Conservation (phyloP, 1,140 invertebrate species). For the Plodia interpunctella region DNA sequence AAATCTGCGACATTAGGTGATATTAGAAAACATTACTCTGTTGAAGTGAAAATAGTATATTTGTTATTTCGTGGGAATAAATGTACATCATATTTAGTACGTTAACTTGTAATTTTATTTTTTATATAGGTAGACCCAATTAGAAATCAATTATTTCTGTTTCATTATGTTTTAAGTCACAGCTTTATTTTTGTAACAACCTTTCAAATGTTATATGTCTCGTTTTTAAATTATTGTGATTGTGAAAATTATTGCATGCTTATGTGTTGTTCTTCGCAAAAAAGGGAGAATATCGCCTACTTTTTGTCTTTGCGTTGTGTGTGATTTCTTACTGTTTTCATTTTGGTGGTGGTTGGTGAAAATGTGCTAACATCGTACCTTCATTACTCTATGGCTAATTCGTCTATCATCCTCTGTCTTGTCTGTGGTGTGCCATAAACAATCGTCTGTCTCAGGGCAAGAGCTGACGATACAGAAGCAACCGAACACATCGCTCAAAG, state of each 20-base stretch:
- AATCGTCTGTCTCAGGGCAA: conserved; percentile 78
- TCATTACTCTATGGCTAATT: conserved; percentile 77
- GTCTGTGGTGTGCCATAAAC: conserved; percentile 9
- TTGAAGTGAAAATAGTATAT: too few species aligned
- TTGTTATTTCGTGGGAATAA: too few species aligned
- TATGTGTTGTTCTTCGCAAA: not conserved
- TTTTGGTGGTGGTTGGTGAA: conserved; percentile 76
- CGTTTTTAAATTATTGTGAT: not conserved
- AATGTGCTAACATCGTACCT: conserved; percentile 73
- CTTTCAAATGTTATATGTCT: not conserved
- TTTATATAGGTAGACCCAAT: not conserved
- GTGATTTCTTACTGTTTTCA: conserved; percentile 27
- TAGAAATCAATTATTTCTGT: conserved; percentile 2
- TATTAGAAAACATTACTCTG: too few species aligned
- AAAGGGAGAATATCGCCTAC: too few species aligned
- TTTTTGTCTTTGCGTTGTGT: not conserved
- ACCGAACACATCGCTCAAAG: conserved; percentile 93
- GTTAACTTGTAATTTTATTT: not conserved
- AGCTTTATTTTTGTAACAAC: not conserved
- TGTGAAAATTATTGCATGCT: not conserved
- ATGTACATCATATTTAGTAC: too few species aligned
- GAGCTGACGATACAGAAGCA: conserved; percentile 98
- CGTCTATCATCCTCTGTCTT: conserved; percentile 39
- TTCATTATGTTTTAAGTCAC: not conserved
- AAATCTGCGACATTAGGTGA: too few species aligned